A percentile compares a stretch with the other conserved stretches of the same genome.
phyloP scores from a whole-genome alignment of 1,140 invertebrate genomes.

The Heliconius nattereri region DNA sequence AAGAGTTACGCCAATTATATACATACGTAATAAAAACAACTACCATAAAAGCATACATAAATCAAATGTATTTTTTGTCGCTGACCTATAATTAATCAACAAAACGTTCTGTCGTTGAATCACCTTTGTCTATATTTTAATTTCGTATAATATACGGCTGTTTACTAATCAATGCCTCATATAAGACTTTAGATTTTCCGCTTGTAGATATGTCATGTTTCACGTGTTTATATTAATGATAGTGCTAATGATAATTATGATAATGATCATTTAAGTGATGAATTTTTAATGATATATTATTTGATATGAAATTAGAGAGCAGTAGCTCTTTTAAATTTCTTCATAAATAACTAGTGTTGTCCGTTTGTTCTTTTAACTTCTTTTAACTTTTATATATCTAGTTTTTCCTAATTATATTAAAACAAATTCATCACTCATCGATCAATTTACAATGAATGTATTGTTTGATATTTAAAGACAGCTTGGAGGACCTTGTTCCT shows the following conservation, averaged over 20 bases:
- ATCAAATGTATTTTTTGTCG: background rate
- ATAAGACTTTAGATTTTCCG: background rate
- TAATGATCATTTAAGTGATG: no score
- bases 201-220: background rate
- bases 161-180: background rate
- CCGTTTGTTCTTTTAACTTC: no score
- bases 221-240: no score
- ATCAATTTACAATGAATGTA: background rate
- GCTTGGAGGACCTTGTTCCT: background rate
- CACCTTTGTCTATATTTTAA: background rate
- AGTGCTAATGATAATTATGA: no score
- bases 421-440: background rate
- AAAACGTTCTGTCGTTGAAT: constrained; percentile 8
- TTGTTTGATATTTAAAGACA: background rate
- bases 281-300: no score
- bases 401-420: no score
- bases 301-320: no score
- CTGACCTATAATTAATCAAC: constrained; percentile 10
- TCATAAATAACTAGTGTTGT: no score
- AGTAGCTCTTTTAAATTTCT: no score
- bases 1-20: background rate
- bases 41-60: constrained; percentile 3
- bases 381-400: no score
- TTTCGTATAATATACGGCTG: background rate
- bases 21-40: background rate